Percentiles rank a stretch among this genome's conserved stretches.
Conservation (phyloP, 2,797 vertebrate genomes). For the Scleropages formosus region DNA sequence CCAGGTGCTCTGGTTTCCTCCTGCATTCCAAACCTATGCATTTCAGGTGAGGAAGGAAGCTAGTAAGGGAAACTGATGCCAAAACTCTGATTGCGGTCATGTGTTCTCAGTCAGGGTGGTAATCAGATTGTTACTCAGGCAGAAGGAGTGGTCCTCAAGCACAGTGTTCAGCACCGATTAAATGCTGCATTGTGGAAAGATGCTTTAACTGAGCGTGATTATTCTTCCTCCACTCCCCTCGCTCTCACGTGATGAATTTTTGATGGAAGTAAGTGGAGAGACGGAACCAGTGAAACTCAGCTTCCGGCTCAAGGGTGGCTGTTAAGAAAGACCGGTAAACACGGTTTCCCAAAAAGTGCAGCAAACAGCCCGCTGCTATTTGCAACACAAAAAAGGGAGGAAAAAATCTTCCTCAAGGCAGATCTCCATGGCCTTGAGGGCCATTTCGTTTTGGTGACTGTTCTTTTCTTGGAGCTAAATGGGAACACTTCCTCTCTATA, state of each 20-base stretch:
- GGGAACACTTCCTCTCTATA: neutral
- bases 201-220: slow-evolving; percentile 7
- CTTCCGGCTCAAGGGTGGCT: neutral
- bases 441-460: neutral
- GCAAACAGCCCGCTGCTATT: neutral
- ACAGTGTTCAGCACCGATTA: slow-evolving; percentile 3
- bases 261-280: neutral
- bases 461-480: neutral
- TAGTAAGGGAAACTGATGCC: too few relatives aligned
- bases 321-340: neutral
- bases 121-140: too few relatives aligned
- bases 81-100: too few relatives aligned
- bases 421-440: neutral
- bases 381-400: neutral
- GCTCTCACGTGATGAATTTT: slow-evolving; percentile 6
- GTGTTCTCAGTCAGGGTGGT: too few relatives aligned
- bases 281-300: neutral
- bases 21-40: too few relatives aligned
- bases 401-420: neutral
- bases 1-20: too few relatives aligned
- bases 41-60: too few relatives aligned
- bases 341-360: neutral
- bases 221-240: neutral
- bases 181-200: slow-evolving; percentile 9
- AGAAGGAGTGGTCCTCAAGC: too few relatives aligned